A percentile compares a stretch with the other conserved stretches of the same genome.
Conservation (phyloP, 2,113 vertebrate species). For the Gopherus evgoodei region DNA sequence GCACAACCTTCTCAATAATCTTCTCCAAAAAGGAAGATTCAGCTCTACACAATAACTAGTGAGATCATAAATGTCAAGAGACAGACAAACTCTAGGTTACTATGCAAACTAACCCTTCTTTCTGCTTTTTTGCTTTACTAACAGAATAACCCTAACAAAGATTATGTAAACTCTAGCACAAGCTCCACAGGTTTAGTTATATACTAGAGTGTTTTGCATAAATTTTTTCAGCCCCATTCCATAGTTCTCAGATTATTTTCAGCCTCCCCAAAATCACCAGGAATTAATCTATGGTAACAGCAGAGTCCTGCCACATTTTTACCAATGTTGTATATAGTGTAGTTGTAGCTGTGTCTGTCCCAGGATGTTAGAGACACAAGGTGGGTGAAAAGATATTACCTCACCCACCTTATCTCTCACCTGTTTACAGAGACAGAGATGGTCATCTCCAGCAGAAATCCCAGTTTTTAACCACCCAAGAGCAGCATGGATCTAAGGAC, state of each 20-base stretch:
- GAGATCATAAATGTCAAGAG: neutral
- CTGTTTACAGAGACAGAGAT: conserved; percentile 20
- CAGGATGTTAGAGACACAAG: neutral
- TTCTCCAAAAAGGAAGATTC: neutral
- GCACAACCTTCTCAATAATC: neutral
- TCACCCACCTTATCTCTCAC: neutral
- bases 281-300: conserved; percentile 45
- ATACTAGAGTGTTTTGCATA: accelerated
- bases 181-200: neutral
- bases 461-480: neutral
- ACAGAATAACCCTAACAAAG: neutral
- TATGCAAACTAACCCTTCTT: neutral
- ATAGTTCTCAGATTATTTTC: neutral
- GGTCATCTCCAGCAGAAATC: conserved; percentile 23
- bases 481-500: neutral
- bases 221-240: neutral
- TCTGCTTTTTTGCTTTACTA: neutral
- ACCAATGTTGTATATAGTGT: neutral
- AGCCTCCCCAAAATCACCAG: conserved; percentile 27
- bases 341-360: neutral
- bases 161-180: neutral
- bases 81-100: neutral
- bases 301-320: conserved; percentile 10
- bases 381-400: neutral
- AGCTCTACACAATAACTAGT: too few species aligned